Conservation (phyloP, 1,140 invertebrate genomes). For the Drosophila persimilis region DNA sequence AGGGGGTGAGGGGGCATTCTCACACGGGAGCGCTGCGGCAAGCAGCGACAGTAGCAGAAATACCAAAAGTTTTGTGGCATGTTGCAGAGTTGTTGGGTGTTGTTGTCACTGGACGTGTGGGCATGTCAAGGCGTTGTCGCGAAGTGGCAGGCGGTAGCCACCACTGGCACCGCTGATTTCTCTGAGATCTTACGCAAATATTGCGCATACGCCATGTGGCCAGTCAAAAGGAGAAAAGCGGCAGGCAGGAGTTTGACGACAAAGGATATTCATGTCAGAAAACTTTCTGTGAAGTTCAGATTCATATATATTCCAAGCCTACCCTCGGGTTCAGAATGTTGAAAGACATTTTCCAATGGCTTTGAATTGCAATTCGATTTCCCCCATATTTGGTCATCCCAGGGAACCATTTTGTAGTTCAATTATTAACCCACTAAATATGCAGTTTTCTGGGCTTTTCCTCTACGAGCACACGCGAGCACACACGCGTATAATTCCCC, state of each 20-base stretch:
- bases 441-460: conserved; percentile 32
- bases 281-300: no score
- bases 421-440: conserved; percentile 38
- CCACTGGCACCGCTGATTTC: conserved; percentile 8
- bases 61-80: conserved; percentile 78
- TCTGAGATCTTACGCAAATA: conserved; percentile 52
- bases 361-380: no score
- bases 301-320: no score
- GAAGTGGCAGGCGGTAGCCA: conserved; percentile 46
- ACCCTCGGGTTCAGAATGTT: no score
- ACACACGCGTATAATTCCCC: conserved; percentile 29
- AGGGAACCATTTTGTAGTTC: conserved; percentile 2
- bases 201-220: conserved; percentile 66
- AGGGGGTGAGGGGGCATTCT: conserved; percentile 48
- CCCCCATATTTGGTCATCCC: no score
- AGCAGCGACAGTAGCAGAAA: conserved; percentile 42
- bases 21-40: conserved; percentile 50
- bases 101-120: conserved; percentile 64
- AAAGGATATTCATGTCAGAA: not conserved
- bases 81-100: conserved; percentile 77
- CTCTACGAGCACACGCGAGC: not conserved
- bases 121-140: conserved; percentile 77
- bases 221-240: not conserved
- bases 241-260: no score
- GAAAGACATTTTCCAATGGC: no score